Conservation (phyloP, 2,113 vertebrate genomes). For the Beaufortia kweichowensis region DNA sequence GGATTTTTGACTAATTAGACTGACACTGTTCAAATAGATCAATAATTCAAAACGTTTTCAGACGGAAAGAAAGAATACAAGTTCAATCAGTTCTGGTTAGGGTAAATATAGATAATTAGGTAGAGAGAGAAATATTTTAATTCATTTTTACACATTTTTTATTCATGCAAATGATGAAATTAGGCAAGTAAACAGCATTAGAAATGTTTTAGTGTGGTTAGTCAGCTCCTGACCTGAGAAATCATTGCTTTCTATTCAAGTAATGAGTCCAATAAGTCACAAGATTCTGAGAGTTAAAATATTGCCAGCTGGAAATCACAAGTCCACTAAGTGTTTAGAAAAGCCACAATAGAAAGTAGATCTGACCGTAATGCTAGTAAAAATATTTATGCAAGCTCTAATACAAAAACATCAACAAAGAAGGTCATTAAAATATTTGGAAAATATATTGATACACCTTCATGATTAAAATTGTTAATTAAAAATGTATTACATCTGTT, state of each 20-base stretch:
- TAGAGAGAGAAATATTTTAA: not conserved
- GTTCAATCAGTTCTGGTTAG: not conserved
- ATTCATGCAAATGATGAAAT: conserved; percentile 25
- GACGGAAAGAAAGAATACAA: not conserved
- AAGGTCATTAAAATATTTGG: not conserved
- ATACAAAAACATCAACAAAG: not conserved
- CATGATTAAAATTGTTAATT: conserved; percentile 14
- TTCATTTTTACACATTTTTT: not conserved
- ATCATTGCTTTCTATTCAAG: not conserved
- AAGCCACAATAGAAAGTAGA: not conserved
- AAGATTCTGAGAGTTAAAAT: not conserved
- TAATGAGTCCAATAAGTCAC: not conserved
- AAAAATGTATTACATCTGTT: conserved; percentile 2
- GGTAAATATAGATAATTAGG: conserved; percentile 10
- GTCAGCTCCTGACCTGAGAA: not conserved
- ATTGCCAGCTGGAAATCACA: not conserved
- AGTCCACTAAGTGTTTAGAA: conserved; percentile 1
- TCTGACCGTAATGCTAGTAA: not conserved
- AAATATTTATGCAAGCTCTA: not conserved
- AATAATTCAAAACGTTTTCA: not conserved
- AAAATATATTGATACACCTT: not conserved
- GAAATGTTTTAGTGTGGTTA: not conserved
- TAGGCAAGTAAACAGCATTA: not conserved
- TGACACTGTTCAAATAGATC: not conserved
- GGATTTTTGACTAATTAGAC: conserved; percentile 40